Evolutionary conservation across 1,140 invertebrate genomes (phyloP).

Genomic region (Lepidurus couesii): DNA sequence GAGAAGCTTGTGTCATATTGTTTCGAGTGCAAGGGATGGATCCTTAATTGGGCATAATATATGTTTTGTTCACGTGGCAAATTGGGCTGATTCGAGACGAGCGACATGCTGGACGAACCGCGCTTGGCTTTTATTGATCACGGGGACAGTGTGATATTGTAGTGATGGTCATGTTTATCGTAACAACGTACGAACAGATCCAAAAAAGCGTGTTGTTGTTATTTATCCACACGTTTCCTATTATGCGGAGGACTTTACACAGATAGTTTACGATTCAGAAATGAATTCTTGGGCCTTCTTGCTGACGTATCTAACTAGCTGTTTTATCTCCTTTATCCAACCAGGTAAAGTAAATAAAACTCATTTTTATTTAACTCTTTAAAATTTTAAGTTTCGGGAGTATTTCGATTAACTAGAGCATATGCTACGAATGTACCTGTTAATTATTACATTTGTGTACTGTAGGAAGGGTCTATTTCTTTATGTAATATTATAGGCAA

Average conservation of each 20-base stretch:
- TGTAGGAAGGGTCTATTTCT: no score
- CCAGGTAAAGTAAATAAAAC: no score
- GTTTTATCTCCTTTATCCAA: neutral
- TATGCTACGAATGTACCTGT: no score
- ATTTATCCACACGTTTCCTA: neutral
- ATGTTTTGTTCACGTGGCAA: neutral
- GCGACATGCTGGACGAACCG: neutral
- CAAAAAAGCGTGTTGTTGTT: neutral
- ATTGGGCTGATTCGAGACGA: neutral
- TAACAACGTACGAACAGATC: neutral
- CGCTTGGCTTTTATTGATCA: constrained; percentile 18
- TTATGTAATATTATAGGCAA: no score
- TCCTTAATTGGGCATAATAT: neutral
- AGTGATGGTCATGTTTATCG: constrained; percentile 10
- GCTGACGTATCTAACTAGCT: neutral
- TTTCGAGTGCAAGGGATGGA: neutral
- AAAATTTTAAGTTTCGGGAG: no score
- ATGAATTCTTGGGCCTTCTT: neutral
- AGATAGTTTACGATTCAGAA: neutral
- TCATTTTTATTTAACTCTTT: no score
- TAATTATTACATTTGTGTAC: no score
- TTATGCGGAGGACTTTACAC: neutral
- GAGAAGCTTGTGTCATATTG: neutral
- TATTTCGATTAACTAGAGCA: no score
- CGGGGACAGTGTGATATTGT: neutral